A percentile compares a stretch with the other conserved stretches of the same genome.
These are phyloP conservation scores for Echiichthys vipera DNA, from an alignment of 2,797 vertebrate species.

Conservation along the genomic window DNA sequence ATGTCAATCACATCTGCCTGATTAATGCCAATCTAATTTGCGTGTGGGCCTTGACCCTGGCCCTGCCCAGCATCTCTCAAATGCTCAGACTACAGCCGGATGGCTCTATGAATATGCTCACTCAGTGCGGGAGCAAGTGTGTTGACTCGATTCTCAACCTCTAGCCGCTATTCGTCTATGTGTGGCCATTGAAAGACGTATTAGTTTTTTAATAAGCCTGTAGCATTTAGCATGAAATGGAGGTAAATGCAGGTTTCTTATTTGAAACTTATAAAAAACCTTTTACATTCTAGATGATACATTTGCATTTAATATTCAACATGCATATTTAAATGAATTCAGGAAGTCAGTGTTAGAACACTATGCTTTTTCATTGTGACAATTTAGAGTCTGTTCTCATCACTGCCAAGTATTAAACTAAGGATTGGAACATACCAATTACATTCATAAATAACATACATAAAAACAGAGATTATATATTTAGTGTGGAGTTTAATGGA, in stretches of 20 bases:
- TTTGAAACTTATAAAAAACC: not conserved
- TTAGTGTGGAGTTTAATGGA: not conserved
- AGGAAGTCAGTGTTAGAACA: not conserved
- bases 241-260: not conserved
- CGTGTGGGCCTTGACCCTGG: slow-evolving; percentile 79
- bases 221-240: not conserved
- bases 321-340: not conserved
- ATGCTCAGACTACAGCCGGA: slow-evolving; percentile 61
- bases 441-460: not conserved
- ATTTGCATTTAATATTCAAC: slow-evolving; percentile 4
- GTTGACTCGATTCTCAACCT: slow-evolving; percentile 27
- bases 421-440: not conserved
- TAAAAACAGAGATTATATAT: not conserved
- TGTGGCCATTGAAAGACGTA: slow-evolving; percentile 3
- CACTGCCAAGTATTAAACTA: not conserved
- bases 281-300: not conserved
- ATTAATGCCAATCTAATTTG: slow-evolving; percentile 82
- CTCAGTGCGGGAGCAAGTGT: slow-evolving; percentile 49
- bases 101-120: slow-evolving; percentile 76
- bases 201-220: not conserved
- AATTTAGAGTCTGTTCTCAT: not conserved
- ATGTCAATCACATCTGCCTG: slow-evolving; percentile 73
- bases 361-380: not conserved
- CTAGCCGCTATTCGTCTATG: slow-evolving; percentile 13
- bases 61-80: slow-evolving; percentile 55